These are phyloP conservation scores for Clepsis dumicolana DNA, from an alignment of 2,888 invertebrate species.

Conservation along the genomic window DNA sequence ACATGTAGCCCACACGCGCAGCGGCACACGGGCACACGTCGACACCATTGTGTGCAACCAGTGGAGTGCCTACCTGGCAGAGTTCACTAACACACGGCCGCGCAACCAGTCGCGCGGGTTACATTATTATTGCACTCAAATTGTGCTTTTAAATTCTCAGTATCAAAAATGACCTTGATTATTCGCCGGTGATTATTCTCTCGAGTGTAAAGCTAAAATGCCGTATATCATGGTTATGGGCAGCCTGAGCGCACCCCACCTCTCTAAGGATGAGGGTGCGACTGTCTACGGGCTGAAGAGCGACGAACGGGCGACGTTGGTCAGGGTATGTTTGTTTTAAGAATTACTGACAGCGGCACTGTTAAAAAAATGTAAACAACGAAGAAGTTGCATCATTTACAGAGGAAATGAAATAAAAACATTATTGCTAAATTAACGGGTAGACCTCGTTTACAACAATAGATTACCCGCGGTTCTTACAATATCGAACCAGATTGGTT, in stretches of 20 bases:
- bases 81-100: slow-evolving; percentile 73
- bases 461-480: no score
- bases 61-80: slow-evolving; percentile 61
- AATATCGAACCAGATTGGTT: background rate
- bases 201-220: slow-evolving; percentile 60
- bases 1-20: slow-evolving; percentile 49
- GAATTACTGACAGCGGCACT: slow-evolving; percentile 14
- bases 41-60: slow-evolving; percentile 39
- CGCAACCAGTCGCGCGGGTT: slow-evolving; percentile 64
- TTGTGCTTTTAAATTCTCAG: slow-evolving; percentile 36
- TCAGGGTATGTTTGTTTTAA: slow-evolving; percentile 53
- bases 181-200: slow-evolving; percentile 59
- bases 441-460: background rate
- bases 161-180: slow-evolving; percentile 59
- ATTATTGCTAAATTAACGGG: background rate
- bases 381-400: background rate
- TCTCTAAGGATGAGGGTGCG: slow-evolving; percentile 80
- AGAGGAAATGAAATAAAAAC: background rate
- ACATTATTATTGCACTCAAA: slow-evolving; percentile 5
- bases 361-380: slow-evolving; percentile 15
- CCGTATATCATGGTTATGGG: slow-evolving; percentile 84
- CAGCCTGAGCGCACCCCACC: slow-evolving; percentile 74
- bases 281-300: slow-evolving; percentile 81
- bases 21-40: slow-evolving; percentile 44
- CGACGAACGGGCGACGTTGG: slow-evolving; percentile 70